These are phyloP conservation scores for Limnodromus scolopaceus DNA, from an alignment of 2,797 vertebrate species.

Conservation along the genomic window DNA sequence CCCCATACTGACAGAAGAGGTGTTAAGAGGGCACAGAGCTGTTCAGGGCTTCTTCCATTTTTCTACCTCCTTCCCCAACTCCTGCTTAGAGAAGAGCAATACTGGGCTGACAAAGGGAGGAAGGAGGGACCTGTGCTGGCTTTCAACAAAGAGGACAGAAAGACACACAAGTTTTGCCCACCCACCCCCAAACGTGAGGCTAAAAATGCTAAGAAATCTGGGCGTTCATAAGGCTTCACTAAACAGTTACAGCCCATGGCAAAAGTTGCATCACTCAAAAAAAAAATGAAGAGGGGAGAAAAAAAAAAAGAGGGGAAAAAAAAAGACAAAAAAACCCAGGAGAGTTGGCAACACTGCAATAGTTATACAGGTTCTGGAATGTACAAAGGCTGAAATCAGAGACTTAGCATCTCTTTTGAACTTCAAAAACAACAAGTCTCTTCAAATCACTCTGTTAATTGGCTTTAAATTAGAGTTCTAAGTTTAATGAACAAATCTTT, in stretches of 20 bases:
- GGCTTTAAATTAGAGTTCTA: constrained; percentile 71
- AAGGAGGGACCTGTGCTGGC: neutral
- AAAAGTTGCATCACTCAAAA: neutral
- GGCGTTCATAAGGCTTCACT: neutral
- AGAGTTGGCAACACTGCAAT: constrained; percentile 62
- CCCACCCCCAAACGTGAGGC: neutral
- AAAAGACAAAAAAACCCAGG: neutral
- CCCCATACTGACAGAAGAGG: neutral
- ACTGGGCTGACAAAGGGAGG: neutral
- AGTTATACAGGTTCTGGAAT: constrained; percentile 69
- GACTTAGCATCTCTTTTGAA: constrained; percentile 68
- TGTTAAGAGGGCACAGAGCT: neutral
- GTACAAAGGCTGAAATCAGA: constrained; percentile 69
- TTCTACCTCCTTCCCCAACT: neutral
- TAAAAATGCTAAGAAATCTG: neutral
- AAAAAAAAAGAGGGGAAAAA: no score
- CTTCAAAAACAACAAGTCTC: constrained; percentile 72
- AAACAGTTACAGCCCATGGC: neutral
- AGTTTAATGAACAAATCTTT: constrained; percentile 68
- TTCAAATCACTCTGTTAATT: constrained; percentile 69
- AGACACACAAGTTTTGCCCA: neutral
- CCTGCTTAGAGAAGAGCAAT: neutral
- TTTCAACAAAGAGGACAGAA: neutral
- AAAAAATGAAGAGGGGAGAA: neutral
- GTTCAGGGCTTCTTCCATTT: neutral